Base-by-base conservation (phyloP, 2,113 vertebrate genomes). In the Chloroceryle aenea region DNA sequence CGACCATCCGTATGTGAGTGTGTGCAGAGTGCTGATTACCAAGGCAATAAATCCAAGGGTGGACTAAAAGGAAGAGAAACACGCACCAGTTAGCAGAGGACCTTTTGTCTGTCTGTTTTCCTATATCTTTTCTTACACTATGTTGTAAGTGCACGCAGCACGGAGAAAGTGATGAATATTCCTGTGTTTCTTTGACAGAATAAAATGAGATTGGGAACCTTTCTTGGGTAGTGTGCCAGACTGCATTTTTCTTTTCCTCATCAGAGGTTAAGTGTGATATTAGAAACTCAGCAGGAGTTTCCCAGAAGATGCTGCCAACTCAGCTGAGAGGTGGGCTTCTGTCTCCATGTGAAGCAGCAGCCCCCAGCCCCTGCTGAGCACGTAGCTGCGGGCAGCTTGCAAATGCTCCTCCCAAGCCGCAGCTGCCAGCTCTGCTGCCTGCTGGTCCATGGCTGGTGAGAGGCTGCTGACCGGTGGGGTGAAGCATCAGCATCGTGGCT, bases 1-100 rank as follows among this genome's bases (percentile, higher is more conserved):
- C 4, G 96, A 88, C 99, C 99, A 99, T 68, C 99, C 99, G 0
- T 98, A 99, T 1, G 99, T 98, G 59, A 99, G 98, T 0, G 99
- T 98, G 97, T 99, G 99, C 85, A 99, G 89, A 3, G 99, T 99
- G 97, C 98, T 98, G 93, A 99, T 89, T 48, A 97, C 92, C 95
- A 99, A 89, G 68, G 99, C 99, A 30, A 97, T 61, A 64, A 99
- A 99, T 86, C 99, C 99, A 9, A 99, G 95, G 1, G 98, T 97
- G 67, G 99, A 99, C 99, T 99, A 87, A 7, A 97, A 56, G 42
- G 73, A 77, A 87, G 93, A 94, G 72, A 83, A 82, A 96, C 53
- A 68, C 38, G 48, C 0, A 7, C 3, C 40, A 12, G 71, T 96
- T 81, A 97, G 78, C 67, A 72, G 40, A 78, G 47, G 32, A 27